Conservation (phyloP, 2,797 vertebrate species). For the Anguilla pacifica region DNA sequence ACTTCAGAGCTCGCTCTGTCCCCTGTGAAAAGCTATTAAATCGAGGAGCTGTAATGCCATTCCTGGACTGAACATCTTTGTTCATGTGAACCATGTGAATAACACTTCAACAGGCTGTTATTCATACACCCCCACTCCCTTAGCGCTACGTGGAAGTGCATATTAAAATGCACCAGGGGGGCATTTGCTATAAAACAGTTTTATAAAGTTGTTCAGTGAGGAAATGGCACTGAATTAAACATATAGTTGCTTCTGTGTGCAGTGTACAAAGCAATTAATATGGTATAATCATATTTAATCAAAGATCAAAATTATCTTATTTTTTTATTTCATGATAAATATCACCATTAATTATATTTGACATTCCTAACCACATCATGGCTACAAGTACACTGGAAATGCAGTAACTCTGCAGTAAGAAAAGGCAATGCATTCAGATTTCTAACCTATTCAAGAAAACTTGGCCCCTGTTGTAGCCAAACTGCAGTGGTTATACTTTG, state of each 20-base stretch:
- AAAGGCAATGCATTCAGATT: background rate
- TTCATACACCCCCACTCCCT: background rate
- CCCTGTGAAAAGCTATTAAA: background rate
- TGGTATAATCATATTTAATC: background rate
- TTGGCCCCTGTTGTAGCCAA: background rate
- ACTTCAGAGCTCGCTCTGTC: background rate
- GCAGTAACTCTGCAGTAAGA: background rate
- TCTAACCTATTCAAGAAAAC: background rate
- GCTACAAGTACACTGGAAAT: background rate
- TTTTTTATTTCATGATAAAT: background rate
- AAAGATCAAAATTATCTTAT: background rate
- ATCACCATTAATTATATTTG: background rate
- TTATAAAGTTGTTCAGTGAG: background rate
- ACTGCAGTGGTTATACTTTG: background rate
- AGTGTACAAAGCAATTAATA: background rate
- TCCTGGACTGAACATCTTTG: background rate
- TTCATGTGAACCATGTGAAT: background rate
- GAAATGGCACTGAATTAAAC: background rate
- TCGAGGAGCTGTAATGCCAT: background rate
- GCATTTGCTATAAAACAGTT: background rate
- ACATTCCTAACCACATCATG: background rate
- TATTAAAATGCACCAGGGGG: background rate
- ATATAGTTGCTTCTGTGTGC: background rate
- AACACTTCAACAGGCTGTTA: background rate
- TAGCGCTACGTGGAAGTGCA: background rate